phyloP scores from a whole-genome alignment of 1,140 invertebrate genomes.

The Pseudomyrmex flavicornis region DNA sequence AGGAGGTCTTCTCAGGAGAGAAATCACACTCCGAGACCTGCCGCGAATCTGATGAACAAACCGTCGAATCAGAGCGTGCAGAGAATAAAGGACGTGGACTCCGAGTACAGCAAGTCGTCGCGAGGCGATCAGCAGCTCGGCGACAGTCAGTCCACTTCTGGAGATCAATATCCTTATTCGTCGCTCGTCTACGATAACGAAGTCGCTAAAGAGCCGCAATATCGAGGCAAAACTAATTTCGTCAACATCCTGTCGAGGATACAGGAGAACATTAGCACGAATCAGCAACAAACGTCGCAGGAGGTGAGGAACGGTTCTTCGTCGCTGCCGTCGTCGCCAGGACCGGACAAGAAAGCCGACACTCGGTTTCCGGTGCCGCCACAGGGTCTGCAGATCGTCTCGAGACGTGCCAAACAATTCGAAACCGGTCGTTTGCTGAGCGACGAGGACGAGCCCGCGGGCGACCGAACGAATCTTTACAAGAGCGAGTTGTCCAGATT shows the following conservation, averaged over 20 bases:
- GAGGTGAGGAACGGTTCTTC: slow-evolving; percentile 79
- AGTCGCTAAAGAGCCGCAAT: slow-evolving; percentile 37
- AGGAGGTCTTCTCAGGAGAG: slow-evolving; percentile 21
- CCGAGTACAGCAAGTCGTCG: slow-evolving; percentile 61
- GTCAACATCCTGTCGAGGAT: slow-evolving; percentile 88
- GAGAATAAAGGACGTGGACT: slow-evolving; percentile 83
- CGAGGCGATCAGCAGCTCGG: slow-evolving; percentile 59
- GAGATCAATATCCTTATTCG: slow-evolving; percentile 11
- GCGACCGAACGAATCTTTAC: slow-evolving; percentile 89
- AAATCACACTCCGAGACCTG: slow-evolving; percentile 41
- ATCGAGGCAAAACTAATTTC: slow-evolving; percentile 83
- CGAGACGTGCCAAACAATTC: slow-evolving; percentile 90
- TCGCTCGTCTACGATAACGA: slow-evolving; percentile 40
- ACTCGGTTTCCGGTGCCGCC: slow-evolving; percentile 86
- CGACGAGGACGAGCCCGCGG: slow-evolving; percentile 86
- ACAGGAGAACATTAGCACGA: slow-evolving; percentile 86
- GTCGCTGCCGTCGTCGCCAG: slow-evolving; percentile 81
- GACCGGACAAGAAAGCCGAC: slow-evolving; percentile 79
- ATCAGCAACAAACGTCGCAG: slow-evolving; percentile 77
- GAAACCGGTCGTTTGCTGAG: slow-evolving; percentile 87
- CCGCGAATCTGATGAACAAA: slow-evolving; percentile 60
- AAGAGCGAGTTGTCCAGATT: slow-evolving; percentile 90
- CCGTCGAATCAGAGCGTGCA: slow-evolving; percentile 82
- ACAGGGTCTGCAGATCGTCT: slow-evolving; percentile 88
- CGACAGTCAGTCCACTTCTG: slow-evolving; percentile 15